A percentile compares a stretch with the other conserved stretches of the same genome.
Conservation (phyloP, 2,113 vertebrate genomes). For the Dunckerocampus dactyliophorus region DNA sequence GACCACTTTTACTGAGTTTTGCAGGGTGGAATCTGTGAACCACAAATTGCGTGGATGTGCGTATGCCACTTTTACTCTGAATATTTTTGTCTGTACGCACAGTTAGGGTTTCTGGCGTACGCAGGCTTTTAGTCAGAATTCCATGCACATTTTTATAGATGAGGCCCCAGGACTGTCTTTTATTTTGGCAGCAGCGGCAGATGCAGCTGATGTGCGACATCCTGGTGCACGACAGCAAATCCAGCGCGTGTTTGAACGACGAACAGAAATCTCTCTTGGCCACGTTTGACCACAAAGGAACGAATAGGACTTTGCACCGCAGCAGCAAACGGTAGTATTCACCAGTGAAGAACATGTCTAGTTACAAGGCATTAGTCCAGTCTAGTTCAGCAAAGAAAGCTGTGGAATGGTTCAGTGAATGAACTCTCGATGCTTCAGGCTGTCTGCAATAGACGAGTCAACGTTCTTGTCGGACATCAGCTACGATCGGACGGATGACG, state of each 20-base stretch:
- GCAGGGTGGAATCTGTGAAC: too few relatives aligned
- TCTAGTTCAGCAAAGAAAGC: too few relatives aligned
- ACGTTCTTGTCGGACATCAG: slow-evolving; percentile 86
- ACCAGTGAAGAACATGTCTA: too few relatives aligned
- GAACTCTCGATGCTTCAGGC: slow-evolving; percentile 49
- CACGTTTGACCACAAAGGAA: slow-evolving; percentile 56
- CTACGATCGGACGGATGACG: slow-evolving; percentile 82
- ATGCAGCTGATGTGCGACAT: slow-evolving; percentile 79
- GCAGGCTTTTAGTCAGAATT: too few relatives aligned
- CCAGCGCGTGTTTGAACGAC: slow-evolving; percentile 62
- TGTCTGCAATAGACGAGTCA: slow-evolving; percentile 76
- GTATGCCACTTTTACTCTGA: too few relatives aligned
- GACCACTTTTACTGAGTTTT: too few relatives aligned
- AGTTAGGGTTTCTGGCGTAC: too few relatives aligned
- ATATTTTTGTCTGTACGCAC: too few relatives aligned
- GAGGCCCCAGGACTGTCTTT: neutral
- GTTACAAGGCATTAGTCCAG: too few relatives aligned
- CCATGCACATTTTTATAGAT: too few relatives aligned
- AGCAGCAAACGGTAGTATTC: slow-evolving; percentile 53
- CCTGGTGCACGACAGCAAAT: slow-evolving; percentile 70
- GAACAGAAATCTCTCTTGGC: slow-evolving; percentile 74
- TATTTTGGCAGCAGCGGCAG: slow-evolving; percentile 72
- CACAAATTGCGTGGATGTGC: too few relatives aligned
- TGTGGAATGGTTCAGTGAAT: neutral
- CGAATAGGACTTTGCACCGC: slow-evolving; percentile 29